Conservation (phyloP, 2,888 invertebrate species). For the Aleiodes testaceus region DNA sequence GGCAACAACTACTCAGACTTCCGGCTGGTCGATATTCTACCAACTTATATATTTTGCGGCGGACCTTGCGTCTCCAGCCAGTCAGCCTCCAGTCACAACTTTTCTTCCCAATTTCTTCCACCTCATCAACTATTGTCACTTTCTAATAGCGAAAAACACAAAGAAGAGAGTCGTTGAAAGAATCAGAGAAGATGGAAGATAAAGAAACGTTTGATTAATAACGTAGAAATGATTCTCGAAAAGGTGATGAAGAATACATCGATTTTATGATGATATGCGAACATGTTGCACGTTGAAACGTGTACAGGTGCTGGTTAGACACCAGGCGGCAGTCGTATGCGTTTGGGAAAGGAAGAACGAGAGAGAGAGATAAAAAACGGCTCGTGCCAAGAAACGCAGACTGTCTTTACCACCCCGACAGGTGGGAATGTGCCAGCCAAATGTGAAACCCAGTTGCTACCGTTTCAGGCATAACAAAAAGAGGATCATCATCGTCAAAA, state of each 20-base stretch:
- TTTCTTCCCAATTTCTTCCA: conserved; percentile 40
- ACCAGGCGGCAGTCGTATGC: conserved; percentile 25
- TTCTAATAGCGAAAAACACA: background rate
- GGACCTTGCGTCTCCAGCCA: conserved; percentile 57
- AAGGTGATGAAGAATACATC: background rate
- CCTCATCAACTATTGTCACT: conserved; percentile 29
- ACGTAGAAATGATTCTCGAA: background rate
- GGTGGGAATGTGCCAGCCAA: conserved; percentile 34
- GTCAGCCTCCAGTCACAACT: conserved; percentile 32
- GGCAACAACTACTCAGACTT: conserved; percentile 75
- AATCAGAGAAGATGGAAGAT: background rate
- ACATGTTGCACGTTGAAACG: conserved; percentile 26
- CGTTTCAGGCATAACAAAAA: conserved; percentile 10
- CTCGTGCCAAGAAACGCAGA: conserved; percentile 14
- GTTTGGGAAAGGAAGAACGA: conserved; percentile 3
- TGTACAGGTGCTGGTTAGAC: conserved; percentile 18
- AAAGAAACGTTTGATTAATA: background rate
- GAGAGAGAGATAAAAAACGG: background rate
- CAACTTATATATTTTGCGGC: conserved; percentile 67
- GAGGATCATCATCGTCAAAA: conserved; percentile 20
- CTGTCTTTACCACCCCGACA: conserved; percentile 33
- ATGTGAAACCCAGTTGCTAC: conserved; percentile 39
- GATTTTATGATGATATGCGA: background rate
- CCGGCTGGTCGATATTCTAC: conserved; percentile 75
- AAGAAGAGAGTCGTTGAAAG: background rate